phyloP scores from a whole-genome alignment of 2,888 invertebrate genomes.

The Glyphotaelius pellucidus region DNA sequence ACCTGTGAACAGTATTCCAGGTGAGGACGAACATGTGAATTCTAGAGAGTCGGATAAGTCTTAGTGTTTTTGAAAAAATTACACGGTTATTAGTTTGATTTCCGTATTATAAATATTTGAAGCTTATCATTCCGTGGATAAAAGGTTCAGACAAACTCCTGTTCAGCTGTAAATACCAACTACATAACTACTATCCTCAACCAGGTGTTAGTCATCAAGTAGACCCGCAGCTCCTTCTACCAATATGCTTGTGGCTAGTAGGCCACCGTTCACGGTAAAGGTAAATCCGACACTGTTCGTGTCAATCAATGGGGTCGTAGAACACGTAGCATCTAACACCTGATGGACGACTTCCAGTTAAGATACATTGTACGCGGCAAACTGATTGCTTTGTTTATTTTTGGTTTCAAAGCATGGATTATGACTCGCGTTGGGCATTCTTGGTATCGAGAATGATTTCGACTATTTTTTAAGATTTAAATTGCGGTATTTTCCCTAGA shows the following conservation, averaged over 20 bases:
- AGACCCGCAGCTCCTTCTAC: neutral
- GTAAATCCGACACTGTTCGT: neutral
- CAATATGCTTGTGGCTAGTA: neutral
- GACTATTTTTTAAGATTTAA: neutral
- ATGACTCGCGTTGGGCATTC: neutral
- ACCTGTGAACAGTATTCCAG: too few relatives aligned
- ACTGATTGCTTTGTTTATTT: neutral
- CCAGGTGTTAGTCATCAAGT: too few relatives aligned
- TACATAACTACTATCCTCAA: neutral
- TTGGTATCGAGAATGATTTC: neutral
- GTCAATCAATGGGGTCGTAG: neutral
- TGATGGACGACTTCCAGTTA: neutral
- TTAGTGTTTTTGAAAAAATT: too few relatives aligned
- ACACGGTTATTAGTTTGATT: too few relatives aligned
- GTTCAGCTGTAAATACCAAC: neutral
- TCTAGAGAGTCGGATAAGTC: too few relatives aligned
- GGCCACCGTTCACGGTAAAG: neutral
- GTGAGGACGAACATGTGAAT: too few relatives aligned
- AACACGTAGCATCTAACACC: neutral
- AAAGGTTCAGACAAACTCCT: neutral
- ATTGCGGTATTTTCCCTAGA: neutral
- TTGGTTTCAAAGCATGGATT: neutral
- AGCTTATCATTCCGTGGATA: neutral
- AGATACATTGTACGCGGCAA: neutral
- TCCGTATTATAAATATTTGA: neutral